Conservation (phyloP, 2,888 invertebrate species). For the Nomada fabriciana region DNA sequence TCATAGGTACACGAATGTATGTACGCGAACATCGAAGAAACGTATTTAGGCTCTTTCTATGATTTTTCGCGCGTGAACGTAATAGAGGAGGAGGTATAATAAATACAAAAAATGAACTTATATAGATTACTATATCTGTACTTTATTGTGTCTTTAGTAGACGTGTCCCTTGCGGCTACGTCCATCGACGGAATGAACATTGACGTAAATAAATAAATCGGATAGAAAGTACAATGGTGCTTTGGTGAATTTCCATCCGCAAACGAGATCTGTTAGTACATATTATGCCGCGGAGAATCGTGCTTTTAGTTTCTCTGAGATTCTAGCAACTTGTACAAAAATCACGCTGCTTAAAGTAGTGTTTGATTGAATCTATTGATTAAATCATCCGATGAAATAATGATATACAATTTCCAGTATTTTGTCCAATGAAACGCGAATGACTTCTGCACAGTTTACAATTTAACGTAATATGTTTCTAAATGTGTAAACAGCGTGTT, state of each 20-base stretch:
- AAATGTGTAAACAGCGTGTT: too few species aligned
- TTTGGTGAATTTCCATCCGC: conserved; percentile 47
- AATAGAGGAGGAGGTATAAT: conserved; percentile 25
- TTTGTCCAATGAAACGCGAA: not conserved
- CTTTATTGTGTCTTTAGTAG: conserved; percentile 52
- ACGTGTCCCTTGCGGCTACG: conserved; percentile 39
- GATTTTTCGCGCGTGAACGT: conserved; percentile 38
- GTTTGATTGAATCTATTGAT: not conserved
- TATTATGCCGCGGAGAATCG: too few species aligned
- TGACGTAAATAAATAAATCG: conserved; percentile 53
- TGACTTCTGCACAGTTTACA: not conserved
- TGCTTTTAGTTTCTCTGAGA: not conserved
- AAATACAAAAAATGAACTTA: conserved; percentile 21
- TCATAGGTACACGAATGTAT: conserved; percentile 20
- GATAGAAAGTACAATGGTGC: conserved; percentile 43
- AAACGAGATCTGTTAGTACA: conserved; percentile 11
- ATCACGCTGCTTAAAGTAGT: not conserved
- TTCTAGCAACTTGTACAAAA: not conserved
- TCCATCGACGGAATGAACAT: conserved; percentile 38
- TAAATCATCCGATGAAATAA: too few species aligned
- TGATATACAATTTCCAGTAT: not conserved
- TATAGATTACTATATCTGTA: conserved; percentile 49
- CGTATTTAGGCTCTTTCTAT: conserved; percentile 43
- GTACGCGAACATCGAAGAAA: conserved; percentile 35
- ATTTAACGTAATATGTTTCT: too few species aligned